Evolutionary conservation across 1,140 invertebrate species (phyloP).

Genomic region (Rhizoglyphus robini): DNA sequence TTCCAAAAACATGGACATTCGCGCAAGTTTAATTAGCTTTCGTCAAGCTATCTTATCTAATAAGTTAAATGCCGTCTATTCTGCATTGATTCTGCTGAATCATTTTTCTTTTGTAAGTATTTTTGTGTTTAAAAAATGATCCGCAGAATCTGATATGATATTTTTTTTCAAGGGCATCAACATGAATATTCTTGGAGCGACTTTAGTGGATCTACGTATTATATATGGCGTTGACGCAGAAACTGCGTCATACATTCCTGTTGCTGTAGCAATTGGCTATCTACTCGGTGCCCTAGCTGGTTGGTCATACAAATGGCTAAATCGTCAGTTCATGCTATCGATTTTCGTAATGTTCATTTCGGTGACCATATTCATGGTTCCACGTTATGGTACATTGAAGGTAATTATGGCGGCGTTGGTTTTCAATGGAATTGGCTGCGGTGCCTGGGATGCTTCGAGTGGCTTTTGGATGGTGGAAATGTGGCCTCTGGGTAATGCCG

Average conservation of each 20-base stretch:
- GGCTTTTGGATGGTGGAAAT: conserved; percentile 13
- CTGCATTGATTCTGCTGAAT: conserved; percentile 2
- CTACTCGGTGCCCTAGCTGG: background rate
- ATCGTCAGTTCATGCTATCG: conserved; percentile 2
- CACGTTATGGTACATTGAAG: background rate
- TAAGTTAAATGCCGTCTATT: background rate
- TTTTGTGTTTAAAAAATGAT: background rate
- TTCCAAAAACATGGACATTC: background rate
- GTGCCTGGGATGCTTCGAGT: background rate
- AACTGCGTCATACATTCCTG: background rate
- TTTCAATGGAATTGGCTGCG: background rate
- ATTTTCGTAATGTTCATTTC: background rate
- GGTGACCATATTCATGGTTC: background rate
- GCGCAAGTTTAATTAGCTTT: background rate
- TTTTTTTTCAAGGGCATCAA: conserved; percentile 1
- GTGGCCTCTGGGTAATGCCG: background rate
- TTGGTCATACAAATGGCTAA: background rate
- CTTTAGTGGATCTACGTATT: conserved; percentile 1
- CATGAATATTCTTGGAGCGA: background rate
- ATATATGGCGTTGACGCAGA: background rate
- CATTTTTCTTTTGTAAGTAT: conserved; percentile 16
- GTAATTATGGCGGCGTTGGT: background rate
- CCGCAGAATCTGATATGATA: background rate
- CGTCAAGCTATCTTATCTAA: background rate
- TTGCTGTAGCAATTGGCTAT: background rate